These are phyloP conservation scores for Fulmarus glacialis DNA, from an alignment of 2,113 vertebrate genomes.

Conservation along the genomic window DNA sequence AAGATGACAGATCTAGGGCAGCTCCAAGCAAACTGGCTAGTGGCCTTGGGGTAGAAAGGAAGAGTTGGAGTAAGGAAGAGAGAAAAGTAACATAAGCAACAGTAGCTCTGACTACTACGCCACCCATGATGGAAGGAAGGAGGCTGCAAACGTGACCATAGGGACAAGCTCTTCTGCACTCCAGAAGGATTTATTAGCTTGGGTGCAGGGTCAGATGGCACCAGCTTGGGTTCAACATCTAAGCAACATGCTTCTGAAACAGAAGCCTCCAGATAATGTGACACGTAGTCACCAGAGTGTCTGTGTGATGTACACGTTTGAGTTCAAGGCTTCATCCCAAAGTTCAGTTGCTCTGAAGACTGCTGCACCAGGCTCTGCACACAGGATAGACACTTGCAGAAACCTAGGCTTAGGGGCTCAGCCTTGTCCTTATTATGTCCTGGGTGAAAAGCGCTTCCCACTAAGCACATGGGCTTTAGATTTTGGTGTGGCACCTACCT, in stretches of 20 bases:
- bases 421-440: not conserved
- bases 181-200: not conserved
- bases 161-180: not conserved
- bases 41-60: not conserved
- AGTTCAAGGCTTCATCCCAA: not conserved
- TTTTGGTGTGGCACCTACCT: not conserved
- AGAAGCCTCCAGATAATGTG: not conserved
- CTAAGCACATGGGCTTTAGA: not conserved
- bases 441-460: not conserved
- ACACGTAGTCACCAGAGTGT: accelerated
- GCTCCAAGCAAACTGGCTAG: not conserved
- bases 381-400: not conserved
- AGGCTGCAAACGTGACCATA: not conserved
- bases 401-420: not conserved
- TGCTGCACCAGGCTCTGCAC: not conserved
- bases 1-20: not conserved
- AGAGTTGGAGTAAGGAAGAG: not conserved
- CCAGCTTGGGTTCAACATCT: not conserved
- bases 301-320: not conserved
- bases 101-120: not conserved
- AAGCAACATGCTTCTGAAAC: not conserved
- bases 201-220: not conserved
- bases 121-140: not conserved
- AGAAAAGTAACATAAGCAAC: not conserved
- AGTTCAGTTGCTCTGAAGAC: not conserved